These are phyloP conservation scores for Clistopyga incitator DNA, from an alignment of 2,888 invertebrate genomes.

Conservation along the genomic window DNA sequence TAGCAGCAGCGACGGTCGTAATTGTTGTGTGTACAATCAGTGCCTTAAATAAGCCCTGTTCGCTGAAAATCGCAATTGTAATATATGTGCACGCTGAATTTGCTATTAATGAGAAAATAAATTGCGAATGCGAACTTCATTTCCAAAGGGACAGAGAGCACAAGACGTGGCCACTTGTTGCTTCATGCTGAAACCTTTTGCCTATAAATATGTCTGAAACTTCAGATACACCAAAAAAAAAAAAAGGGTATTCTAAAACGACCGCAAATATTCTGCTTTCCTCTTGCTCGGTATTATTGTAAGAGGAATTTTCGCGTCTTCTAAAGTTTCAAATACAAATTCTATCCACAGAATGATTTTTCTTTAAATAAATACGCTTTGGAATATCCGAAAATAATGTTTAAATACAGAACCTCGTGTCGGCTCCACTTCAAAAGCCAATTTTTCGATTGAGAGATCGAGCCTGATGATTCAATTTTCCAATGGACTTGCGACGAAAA, in stretches of 20 bases:
- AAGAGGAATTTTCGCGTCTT: neutral
- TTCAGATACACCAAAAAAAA: neutral
- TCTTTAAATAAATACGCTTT: neutral
- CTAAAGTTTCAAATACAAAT: neutral
- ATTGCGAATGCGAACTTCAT: neutral
- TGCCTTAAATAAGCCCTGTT: conserved; percentile 74
- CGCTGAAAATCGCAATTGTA: conserved; percentile 42
- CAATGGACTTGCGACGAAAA: neutral
- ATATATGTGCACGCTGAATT: conserved; percentile 23
- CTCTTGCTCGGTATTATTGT: neutral
- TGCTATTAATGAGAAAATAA: conserved; percentile 19
- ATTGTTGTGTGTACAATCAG: conserved; percentile 74
- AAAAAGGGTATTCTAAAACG: neutral
- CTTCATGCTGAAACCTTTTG: neutral
- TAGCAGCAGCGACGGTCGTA: conserved; percentile 33
- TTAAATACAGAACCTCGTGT: neutral
- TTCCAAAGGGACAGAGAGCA: neutral
- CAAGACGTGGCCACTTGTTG: neutral
- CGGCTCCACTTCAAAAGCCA: neutral
- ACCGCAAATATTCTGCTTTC: neutral
- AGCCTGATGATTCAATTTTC: neutral
- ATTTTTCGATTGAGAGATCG: too few species aligned
- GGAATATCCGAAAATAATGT: neutral
- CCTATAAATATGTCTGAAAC: neutral
- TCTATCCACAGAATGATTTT: neutral